Base-by-base conservation (phyloP, 2,888 invertebrate species). In the Eledone cirrhosa region DNA sequence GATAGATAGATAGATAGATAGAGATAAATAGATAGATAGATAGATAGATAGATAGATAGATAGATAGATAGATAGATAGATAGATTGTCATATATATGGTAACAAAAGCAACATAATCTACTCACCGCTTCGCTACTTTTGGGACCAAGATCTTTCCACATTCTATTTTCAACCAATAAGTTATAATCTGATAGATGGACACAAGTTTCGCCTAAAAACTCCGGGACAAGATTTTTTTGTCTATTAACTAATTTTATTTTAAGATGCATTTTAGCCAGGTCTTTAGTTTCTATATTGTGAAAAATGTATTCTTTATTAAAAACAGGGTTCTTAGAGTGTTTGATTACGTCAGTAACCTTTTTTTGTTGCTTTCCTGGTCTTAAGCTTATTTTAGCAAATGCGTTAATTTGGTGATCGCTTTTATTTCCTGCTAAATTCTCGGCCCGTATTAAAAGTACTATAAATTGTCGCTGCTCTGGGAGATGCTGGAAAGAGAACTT, bases 231-330 rank as follows among this genome's bases (percentile, higher is more conserved):
- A 79, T 88, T 89, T 33, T 86, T 86, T 65, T 85, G 85, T 80
- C 89, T 89, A 80, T 91, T 90, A 80, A 89, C 91, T 31, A 91
- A 84, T 77, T 89, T 89, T 19, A 91, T 87, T 27, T 86, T 78
- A 29, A 91, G 84, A 11, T 85, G 83, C 83, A 90, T 88, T 41
- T 85, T 84, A 79, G 90, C 87, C 63, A 91, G 80, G 75, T 91
- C 90, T 41, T 91, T 90, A 24, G 86, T 82, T n/a, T 86, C 83
- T 41, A 91, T 84, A 80, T 89, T 88, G 79, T 90, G 90, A 85
- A 91, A 91, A 82, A 89, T 90, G 82, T 91, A 90, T 80, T 90
- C 90, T 85, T 91, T 86, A 74, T 91, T 89, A 81, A 88, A 91
- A 22, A 89, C 84, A 4, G 91, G 91, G 82, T 90, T 86, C 22